Percentiles rank a stretch among this genome's conserved stretches.
phyloP scores from a whole-genome alignment of 1,140 invertebrate genomes.

The Panonychus citri region DNA sequence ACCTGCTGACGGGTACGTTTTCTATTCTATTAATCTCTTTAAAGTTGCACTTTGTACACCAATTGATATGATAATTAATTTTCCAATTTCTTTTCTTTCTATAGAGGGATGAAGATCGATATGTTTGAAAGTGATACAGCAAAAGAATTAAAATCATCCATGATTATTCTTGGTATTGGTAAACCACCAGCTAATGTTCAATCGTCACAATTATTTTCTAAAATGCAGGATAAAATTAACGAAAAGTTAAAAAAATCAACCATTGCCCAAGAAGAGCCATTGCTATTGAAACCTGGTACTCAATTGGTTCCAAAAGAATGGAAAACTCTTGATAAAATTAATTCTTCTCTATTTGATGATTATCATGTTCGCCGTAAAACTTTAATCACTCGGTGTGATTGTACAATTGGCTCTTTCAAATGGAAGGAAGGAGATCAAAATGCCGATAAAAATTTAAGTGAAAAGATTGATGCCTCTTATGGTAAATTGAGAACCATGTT shows the following conservation, averaged over 20 bases:
- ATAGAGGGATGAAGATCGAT: too few relatives aligned
- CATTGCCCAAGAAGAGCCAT: neutral
- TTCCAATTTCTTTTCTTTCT: too few relatives aligned
- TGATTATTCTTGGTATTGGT: neutral
- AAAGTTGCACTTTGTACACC: too few relatives aligned
- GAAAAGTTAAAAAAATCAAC: neutral
- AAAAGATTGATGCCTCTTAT: slow-evolving; percentile 1
- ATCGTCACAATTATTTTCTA: slow-evolving; percentile 3
- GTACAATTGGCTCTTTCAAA: slow-evolving; percentile 71
- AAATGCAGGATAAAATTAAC: slow-evolving; percentile 2
- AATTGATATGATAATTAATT: too few relatives aligned
- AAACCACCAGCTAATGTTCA: slow-evolving; percentile 2
- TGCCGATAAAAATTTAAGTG: neutral
- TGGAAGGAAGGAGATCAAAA: slow-evolving; percentile 9
- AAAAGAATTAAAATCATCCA: slow-evolving; percentile 1
- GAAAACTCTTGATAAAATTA: neutral
- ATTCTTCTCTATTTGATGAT: slow-evolving; percentile 27
- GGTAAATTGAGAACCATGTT: neutral
- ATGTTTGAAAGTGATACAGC: slow-evolving; percentile 7
- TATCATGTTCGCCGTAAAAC: slow-evolving; percentile 61
- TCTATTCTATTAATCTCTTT: too few relatives aligned
- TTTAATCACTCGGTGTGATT: slow-evolving; percentile 68
- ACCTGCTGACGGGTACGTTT: too few relatives aligned
- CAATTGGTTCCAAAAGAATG: slow-evolving; percentile 3
- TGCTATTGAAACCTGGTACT: neutral